A percentile compares a stretch with the other conserved stretches of the same genome.
Evolutionary conservation across 1,140 invertebrate species (phyloP).

Genomic region (Drosophila kikkawai): DNA sequence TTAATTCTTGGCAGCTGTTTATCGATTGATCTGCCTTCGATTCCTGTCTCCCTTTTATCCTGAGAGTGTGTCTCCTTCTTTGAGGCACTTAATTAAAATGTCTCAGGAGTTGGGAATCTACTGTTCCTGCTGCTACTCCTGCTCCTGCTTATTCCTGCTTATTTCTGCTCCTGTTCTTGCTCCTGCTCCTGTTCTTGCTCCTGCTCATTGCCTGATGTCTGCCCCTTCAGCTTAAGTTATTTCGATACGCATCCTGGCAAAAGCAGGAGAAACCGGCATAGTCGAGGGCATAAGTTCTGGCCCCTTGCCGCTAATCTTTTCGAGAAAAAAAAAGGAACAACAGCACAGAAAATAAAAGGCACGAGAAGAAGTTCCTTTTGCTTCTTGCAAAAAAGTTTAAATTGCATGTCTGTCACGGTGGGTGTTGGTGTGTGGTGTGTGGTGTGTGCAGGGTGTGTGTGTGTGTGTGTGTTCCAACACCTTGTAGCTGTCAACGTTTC

Average conservation of each 20-base stretch:
- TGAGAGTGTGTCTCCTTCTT: not conserved
- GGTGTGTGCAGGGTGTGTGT: slow-evolving; percentile 13
- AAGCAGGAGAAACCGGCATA: not conserved
- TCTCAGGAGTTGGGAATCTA: not conserved
- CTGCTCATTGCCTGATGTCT: not conserved
- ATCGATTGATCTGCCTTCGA: slow-evolving; percentile 18
- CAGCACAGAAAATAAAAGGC: not conserved
- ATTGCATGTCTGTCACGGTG: slow-evolving; percentile 52
- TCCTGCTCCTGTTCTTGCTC: not conserved
- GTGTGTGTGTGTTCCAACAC: slow-evolving; percentile 35
- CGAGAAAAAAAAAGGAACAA: not conserved
- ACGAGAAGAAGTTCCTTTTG: not conserved
- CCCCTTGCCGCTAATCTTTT: slow-evolving; percentile 37
- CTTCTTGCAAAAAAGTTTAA: slow-evolving; percentile 44
- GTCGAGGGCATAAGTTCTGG: slow-evolving; percentile 49
- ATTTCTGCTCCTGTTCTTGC: not conserved
- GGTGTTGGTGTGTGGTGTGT: slow-evolving; percentile 5
- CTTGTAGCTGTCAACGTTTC: slow-evolving; percentile 45
- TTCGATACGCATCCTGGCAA: slow-evolving; percentile 46
- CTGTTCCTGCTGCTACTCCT: not conserved
- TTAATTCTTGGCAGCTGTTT: slow-evolving; percentile 6
- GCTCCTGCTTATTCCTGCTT: not conserved
- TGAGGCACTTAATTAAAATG: slow-evolving; percentile 64
- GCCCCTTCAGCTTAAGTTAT: slow-evolving; percentile 34
- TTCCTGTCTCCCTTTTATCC: slow-evolving; percentile 5